Conservation (phyloP, 2,888 invertebrate species). For the Rotaria magnacalcarata region DNA sequence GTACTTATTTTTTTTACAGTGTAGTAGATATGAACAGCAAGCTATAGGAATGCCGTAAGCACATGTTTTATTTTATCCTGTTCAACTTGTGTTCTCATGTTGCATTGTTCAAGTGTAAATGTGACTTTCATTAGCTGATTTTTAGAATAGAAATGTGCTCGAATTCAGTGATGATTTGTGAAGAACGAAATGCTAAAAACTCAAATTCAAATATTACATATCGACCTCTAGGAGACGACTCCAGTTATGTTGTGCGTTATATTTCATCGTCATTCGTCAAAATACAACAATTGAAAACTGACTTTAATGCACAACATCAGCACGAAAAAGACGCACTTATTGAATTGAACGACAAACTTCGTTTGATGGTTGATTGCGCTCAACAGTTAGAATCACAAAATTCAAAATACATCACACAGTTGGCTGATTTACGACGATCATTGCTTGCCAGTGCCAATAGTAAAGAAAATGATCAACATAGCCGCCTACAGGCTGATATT, state of each 20-base stretch:
- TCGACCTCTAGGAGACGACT: not conserved
- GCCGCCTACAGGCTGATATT: not conserved
- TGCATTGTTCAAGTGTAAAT: too few relatives aligned
- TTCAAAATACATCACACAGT: not conserved
- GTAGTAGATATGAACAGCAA: too few relatives aligned
- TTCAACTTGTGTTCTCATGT: too few relatives aligned
- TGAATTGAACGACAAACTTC: not conserved
- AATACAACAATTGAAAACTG: not conserved
- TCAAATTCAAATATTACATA: not conserved
- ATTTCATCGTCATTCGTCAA: not conserved
- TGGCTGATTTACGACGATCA: not conserved
- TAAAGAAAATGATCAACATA: not conserved
- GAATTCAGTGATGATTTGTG: not conserved
- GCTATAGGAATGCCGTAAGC: too few relatives aligned
- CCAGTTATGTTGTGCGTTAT: not conserved
- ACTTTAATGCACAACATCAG: not conserved
- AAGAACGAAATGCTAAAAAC: not conserved
- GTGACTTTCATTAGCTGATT: too few relatives aligned
- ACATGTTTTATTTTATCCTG: too few relatives aligned
- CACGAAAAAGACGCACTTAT: not conserved
- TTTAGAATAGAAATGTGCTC: not conserved
- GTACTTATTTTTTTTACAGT: too few relatives aligned
- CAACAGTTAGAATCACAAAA: not conserved
- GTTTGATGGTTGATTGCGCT: not conserved
- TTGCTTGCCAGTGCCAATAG: too few relatives aligned